Percentiles rank a stretch among this genome's conserved stretches.
phyloP scores from a whole-genome alignment of 2,888 invertebrate genomes.

The Nomada fucata region DNA sequence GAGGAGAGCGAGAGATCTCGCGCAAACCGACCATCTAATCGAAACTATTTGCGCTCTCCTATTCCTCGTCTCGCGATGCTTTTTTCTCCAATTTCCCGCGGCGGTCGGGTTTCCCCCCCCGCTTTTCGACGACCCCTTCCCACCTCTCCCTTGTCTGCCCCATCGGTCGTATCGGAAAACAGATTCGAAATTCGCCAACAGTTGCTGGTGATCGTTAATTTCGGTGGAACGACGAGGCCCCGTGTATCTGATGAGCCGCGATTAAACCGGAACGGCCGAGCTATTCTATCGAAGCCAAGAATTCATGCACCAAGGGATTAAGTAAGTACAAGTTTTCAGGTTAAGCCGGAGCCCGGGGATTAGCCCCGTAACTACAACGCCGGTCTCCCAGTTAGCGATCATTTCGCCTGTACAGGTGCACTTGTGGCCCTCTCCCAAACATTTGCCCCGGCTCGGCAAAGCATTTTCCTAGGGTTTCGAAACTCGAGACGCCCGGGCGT shows the following conservation, averaged over 20 bases:
- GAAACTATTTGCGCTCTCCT: background rate
- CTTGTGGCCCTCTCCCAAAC: constrained; percentile 58
- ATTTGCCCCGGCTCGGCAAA: constrained; percentile 50
- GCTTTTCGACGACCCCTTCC: background rate
- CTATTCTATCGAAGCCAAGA: constrained; percentile 52
- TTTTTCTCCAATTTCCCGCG: background rate
- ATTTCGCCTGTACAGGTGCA: constrained; percentile 55
- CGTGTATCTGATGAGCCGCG: constrained; percentile 37
- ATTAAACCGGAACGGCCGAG: constrained; percentile 42
- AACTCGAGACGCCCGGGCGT: background rate
- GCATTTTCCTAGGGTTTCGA: constrained; percentile 40
- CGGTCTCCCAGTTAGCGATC: constrained; percentile 45
- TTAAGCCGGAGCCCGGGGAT: constrained; percentile 71
- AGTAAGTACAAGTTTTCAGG: constrained; percentile 74
- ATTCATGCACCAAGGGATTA: constrained; percentile 70
- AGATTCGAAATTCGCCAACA: constrained; percentile 15
- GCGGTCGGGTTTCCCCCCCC: no score
- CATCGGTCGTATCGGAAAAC: constrained; percentile 31
- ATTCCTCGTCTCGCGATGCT: background rate
- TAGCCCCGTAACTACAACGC: constrained; percentile 59
- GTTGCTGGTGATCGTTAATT: constrained; percentile 34
- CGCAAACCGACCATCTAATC: background rate
- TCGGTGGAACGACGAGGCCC: constrained; percentile 10
- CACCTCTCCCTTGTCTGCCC: accelerated
- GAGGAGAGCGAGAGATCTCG: background rate